Conservation (phyloP, 2,797 vertebrate genomes). For the Vultur gryphus region DNA sequence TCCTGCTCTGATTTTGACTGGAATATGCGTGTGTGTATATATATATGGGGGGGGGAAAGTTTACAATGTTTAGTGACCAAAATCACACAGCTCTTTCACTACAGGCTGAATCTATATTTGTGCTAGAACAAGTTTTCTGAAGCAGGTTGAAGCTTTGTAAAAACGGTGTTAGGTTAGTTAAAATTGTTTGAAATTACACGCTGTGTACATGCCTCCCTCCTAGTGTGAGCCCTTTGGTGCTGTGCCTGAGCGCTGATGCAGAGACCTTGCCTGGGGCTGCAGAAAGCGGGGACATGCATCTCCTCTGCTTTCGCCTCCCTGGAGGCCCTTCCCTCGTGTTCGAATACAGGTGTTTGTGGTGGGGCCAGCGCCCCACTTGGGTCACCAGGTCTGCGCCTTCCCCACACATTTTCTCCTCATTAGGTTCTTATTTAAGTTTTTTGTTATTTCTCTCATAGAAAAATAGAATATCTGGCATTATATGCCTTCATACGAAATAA, state of each 20-base stretch:
- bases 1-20: background rate
- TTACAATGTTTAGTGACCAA: background rate
- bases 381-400: background rate
- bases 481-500: background rate
- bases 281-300: background rate
- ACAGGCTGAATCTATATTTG: background rate
- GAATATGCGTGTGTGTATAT: rapidly evolving
- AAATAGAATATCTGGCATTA: background rate
- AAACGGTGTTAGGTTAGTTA: background rate
- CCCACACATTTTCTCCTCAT: background rate
- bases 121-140: background rate
- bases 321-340: background rate
- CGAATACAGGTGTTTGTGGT: no score
- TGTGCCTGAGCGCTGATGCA: rapidly evolving
- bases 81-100: background rate
- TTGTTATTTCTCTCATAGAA: background rate
- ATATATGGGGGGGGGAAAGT: rapidly evolving
- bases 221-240: background rate
- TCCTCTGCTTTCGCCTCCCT: background rate
- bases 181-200: background rate
- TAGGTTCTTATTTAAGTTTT: background rate
- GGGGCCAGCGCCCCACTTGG: background rate
- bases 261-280: background rate
- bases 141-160: background rate
- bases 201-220: background rate